Evolutionary conservation across 2,888 invertebrate species (phyloP).

Genomic region (Nomada fabriciana): DNA sequence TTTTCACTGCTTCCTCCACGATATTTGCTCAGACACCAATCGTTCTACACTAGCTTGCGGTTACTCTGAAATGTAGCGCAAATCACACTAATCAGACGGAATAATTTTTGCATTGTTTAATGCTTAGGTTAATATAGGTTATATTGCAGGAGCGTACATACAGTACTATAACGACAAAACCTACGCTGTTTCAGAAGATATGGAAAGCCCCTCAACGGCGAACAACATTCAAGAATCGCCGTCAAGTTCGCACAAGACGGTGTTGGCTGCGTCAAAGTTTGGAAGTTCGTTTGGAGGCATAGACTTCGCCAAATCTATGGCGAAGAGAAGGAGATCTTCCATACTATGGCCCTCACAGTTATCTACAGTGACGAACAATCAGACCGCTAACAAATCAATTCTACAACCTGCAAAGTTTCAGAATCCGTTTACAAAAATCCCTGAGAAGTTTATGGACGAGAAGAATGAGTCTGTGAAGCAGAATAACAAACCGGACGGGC

Average conservation of each 20-base stretch:
- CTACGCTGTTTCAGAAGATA: conserved; percentile 69
- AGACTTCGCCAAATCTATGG: conserved; percentile 70
- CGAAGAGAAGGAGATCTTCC: conserved; percentile 71
- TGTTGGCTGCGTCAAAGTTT: conserved; percentile 76
- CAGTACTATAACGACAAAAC: background rate
- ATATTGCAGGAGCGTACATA: background rate
- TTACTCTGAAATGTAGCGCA: background rate
- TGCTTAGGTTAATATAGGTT: background rate
- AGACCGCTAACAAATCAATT: conserved; percentile 70
- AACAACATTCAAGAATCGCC: conserved; percentile 69
- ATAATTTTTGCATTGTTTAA: background rate
- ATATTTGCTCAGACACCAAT: background rate
- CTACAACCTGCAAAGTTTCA: conserved; percentile 78
- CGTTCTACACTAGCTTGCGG: background rate
- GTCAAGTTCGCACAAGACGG: conserved; percentile 63
- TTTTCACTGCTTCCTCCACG: too few species aligned
- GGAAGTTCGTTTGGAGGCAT: conserved; percentile 74
- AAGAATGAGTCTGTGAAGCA: conserved; percentile 51
- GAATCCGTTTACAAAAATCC: conserved; percentile 78
- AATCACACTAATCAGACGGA: background rate
- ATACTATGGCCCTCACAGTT: conserved; percentile 80
- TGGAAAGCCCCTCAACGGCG: conserved; percentile 67
- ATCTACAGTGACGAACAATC: conserved; percentile 72
- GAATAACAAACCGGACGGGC: conserved; percentile 47
- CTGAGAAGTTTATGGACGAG: conserved; percentile 59